Evolutionary conservation across 2,797 vertebrate species (phyloP).

Genomic region (Danio jaintianensis): DNA sequence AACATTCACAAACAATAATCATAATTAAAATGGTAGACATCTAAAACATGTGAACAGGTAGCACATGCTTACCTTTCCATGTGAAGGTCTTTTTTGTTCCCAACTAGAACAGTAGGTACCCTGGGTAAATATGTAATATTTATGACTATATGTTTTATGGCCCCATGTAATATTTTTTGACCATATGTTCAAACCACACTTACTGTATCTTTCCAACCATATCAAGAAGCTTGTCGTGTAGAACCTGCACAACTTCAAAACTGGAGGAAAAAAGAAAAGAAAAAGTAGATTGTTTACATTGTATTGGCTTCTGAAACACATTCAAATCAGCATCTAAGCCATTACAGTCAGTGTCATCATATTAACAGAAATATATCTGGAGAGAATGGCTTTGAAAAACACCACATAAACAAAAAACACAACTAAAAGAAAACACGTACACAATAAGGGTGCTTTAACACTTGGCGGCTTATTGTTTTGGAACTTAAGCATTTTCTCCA

Average conservation of each 20-base stretch:
- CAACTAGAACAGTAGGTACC: conserved; percentile 88
- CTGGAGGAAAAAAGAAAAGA: conserved; percentile 65
- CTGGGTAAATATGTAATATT: conserved; percentile 69
- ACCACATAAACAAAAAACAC: too few species aligned
- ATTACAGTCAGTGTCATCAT: neutral
- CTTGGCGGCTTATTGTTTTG: too few species aligned
- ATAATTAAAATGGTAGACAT: neutral
- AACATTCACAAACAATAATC: neutral
- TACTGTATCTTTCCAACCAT: conserved; percentile 86
- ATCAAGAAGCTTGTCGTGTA: conserved; percentile 86
- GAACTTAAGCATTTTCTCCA: too few species aligned
- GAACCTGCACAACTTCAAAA: conserved; percentile 88
- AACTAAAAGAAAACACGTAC: too few species aligned
- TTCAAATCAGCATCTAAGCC: neutral
- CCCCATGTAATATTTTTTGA: neutral
- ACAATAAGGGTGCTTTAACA: too few species aligned
- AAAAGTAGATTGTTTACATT: neutral
- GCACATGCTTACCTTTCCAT: conserved; percentile 79
- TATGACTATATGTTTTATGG: conserved; percentile 30
- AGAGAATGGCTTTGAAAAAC: neutral
- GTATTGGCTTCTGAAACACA: conserved; percentile 1
- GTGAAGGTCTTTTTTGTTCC: conserved; percentile 90
- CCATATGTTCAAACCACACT: conserved; percentile 69
- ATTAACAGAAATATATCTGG: too few species aligned
- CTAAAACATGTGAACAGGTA: neutral